phyloP scores from a whole-genome alignment of 2,888 invertebrate genomes.

The Xylophagus ater region DNA sequence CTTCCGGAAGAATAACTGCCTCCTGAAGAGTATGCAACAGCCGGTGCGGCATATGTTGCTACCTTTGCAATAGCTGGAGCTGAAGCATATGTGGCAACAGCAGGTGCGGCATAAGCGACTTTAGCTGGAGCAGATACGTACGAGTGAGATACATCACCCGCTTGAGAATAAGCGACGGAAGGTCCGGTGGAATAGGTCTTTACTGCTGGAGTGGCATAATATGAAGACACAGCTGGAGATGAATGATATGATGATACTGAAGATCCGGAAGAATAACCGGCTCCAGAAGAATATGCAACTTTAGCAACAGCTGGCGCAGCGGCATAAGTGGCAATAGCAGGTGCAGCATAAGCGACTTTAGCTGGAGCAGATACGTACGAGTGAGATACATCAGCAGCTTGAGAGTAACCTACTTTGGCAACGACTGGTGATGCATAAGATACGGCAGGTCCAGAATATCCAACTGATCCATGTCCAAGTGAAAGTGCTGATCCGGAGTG shows the following conservation, averaged over 20 bases:
- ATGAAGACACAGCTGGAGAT: slow-evolving; percentile 16
- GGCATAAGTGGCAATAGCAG: slow-evolving; percentile 29
- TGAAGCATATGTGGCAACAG: slow-evolving; percentile 1
- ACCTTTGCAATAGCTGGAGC: slow-evolving; percentile 8
- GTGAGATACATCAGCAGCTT: slow-evolving; percentile 23
- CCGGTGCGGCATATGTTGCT: slow-evolving; percentile 7
- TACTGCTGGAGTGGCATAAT: slow-evolving; percentile 17
- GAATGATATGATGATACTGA: slow-evolving; percentile 29
- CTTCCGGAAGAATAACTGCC: too few species aligned
- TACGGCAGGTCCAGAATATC: slow-evolving; percentile 19
- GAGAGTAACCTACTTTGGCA: slow-evolving; percentile 12
- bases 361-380: slow-evolving; percentile 27
- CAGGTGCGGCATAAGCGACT: slow-evolving; percentile 20
- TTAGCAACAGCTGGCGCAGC: slow-evolving; percentile 26
- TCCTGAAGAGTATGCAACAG: slow-evolving; percentile 10
- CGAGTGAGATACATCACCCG: slow-evolving; percentile 24
- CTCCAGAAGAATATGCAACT: slow-evolving; percentile 10
- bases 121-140: slow-evolving; percentile 25
- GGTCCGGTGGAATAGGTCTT: too few species aligned
- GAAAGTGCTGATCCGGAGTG: slow-evolving; percentile 32
- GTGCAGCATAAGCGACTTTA: slow-evolving; percentile 24
- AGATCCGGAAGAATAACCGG: too few species aligned
- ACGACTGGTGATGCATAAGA: slow-evolving; percentile 16
- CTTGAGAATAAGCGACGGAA: slow-evolving; percentile 11
- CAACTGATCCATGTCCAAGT: slow-evolving; percentile 17